These are phyloP conservation scores for Digitonthophagus gazella DNA, from an alignment of 2,888 invertebrate genomes.

Conservation along the genomic window DNA sequence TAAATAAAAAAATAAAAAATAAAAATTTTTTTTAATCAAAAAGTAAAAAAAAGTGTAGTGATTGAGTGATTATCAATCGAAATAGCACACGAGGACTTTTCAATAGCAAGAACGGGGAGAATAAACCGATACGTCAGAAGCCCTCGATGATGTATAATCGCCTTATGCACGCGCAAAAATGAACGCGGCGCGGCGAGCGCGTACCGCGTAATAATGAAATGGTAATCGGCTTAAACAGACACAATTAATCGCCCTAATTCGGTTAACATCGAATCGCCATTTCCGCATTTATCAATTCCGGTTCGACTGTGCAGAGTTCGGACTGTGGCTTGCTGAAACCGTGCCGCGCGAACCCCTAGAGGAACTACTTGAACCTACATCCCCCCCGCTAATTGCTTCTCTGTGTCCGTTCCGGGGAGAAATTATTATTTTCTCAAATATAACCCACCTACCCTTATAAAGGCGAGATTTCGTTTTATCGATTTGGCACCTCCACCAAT, in stretches of 20 bases:
- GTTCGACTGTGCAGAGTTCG: not conserved
- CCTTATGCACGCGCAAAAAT: not conserved
- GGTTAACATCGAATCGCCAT: constrained; percentile 38
- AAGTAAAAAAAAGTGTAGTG: too few relatives aligned
- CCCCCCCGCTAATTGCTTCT: not conserved
- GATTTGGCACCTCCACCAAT: not conserved
- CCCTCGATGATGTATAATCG: too few relatives aligned
- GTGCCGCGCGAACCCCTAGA: not conserved
- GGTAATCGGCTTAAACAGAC: constrained; percentile 36
- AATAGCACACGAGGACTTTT: too few relatives aligned
- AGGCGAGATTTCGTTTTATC: too few relatives aligned
- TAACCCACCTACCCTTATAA: too few relatives aligned
- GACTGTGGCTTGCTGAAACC: not conserved
- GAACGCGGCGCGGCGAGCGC: not conserved
- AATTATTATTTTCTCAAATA: too few relatives aligned
- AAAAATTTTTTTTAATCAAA: too few relatives aligned
- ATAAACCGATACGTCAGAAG: too few relatives aligned
- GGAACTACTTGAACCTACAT: not conserved
- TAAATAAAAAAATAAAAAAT: not conserved
- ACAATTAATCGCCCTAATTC: constrained; percentile 40
- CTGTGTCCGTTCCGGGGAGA: not conserved
- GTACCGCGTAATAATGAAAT: constrained; percentile 23
- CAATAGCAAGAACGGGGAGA: too few relatives aligned
- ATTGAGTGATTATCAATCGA: too few relatives aligned
- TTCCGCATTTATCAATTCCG: constrained; percentile 35